Conservation (phyloP, 1,140 invertebrate genomes). For the Berghia stephanieae region DNA sequence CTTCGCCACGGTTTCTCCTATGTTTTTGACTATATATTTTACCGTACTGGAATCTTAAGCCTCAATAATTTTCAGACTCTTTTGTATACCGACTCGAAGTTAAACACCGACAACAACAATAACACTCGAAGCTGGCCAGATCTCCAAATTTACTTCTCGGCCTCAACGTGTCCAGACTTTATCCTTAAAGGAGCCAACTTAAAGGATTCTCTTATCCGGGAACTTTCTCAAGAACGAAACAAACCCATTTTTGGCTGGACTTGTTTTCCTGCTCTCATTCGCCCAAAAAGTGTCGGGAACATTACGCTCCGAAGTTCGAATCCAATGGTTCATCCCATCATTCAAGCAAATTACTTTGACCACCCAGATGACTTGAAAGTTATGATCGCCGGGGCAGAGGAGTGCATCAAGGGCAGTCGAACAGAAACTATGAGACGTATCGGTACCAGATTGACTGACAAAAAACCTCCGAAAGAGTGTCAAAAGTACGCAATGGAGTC, state of each 20-base stretch:
- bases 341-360: constrained; percentile 76
- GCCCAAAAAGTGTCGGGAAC: constrained; percentile 57
- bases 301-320: constrained; percentile 70
- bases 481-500: constrained; percentile 48
- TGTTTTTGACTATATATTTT: background rate
- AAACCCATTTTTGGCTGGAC: background rate
- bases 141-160: constrained; percentile 3
- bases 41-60: background rate
- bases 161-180: background rate
- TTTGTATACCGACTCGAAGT: background rate
- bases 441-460: constrained; percentile 5
- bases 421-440: background rate
- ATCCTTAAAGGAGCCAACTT: no score
- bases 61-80: background rate
- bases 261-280: constrained; percentile 26
- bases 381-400: constrained; percentile 45
- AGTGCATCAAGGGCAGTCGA: background rate
- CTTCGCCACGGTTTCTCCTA: background rate
- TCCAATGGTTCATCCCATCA: constrained; percentile 82
- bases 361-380: constrained; percentile 52
- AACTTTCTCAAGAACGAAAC: no score
- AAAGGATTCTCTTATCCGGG: background rate
- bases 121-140: constrained; percentile 6
- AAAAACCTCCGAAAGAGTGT: background rate
- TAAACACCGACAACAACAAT: constrained; percentile 6